Evolutionary conservation across 2,888 invertebrate species (phyloP), one percentile per base, ranked within the genome.

Genomic region (Machimus atricapillus): DNA sequence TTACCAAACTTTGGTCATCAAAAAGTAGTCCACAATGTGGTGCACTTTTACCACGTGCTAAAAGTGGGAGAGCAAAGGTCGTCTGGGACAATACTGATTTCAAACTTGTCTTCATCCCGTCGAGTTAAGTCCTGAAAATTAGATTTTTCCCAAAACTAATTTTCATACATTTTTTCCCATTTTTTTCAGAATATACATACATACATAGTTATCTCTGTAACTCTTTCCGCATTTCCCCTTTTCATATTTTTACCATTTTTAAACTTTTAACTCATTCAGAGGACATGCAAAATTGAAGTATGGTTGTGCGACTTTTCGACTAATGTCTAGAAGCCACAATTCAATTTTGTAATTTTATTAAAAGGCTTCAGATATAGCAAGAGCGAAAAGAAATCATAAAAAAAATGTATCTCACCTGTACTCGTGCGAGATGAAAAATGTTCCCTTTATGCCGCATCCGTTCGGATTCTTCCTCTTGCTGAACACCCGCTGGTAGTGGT

Each of bases 341-440:
- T 37, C 40, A 16, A 2, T 16, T n/a, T 40, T 37, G 37, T 19
- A n/a, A 76, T 76, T 37, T 76, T 40, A 14, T 66, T 52, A 52
- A 52, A 27, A 34, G 74, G 74, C 31, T 74, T 34, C 34, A 76
- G 19, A 76, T 37, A 34, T 37, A 34, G 76, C 37, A 2, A 16
- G 3, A 76, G n/a, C n/a, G n/a, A 52, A n/a, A n/a, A 46, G 16
- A 16, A 3, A 8, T 46, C 56, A 16, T 66, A 66, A 66, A 66
- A n/a, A 56, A 56, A 66, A 23, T 66, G 4, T 66, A 66, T 77
- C 91, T 93, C 92, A 95, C 95, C 95, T 95, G 93, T 96, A 96
- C 91, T 96, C 96, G 92, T 98, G 98, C 7, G 98, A 96, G 89
- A 98, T 94, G 93, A 98, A 98, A 94, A 98, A 98, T 5, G 98